These are phyloP conservation scores for Ptilodon capucinus DNA, from an alignment of 2,888 invertebrate species.

Conservation along the genomic window DNA sequence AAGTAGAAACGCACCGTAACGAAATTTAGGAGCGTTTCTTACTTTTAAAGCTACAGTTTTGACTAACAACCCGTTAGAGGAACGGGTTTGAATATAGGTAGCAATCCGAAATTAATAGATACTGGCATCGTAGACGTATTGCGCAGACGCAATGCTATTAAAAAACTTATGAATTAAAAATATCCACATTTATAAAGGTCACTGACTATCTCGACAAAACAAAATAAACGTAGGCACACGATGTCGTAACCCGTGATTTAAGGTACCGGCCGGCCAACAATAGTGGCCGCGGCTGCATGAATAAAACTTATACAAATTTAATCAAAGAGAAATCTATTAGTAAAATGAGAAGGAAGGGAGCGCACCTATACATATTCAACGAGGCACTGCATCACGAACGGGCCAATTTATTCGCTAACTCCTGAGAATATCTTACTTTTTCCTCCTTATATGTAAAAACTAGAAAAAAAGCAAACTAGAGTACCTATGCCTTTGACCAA, in stretches of 20 bases:
- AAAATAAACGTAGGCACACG: constrained; percentile 17
- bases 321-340: constrained; percentile 83
- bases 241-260: constrained; percentile 65
- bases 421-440: constrained; percentile 78
- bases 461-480: too few relatives aligned
- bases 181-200: constrained; percentile 13
- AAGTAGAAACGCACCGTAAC: too few relatives aligned
- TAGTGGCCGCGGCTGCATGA: constrained; percentile 72
- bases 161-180: not conserved
- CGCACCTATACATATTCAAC: constrained; percentile 82
- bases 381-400: constrained; percentile 81
- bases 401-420: constrained; percentile 78
- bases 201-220: constrained; percentile 15
- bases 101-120: too few relatives aligned
- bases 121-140: too few relatives aligned
- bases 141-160: not conserved
- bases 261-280: constrained; percentile 66
- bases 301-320: constrained; percentile 83
- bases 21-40: too few relatives aligned
- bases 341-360: constrained; percentile 83
- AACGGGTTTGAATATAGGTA: too few relatives aligned
- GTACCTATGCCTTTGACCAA: constrained; percentile 71
- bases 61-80: too few relatives aligned
- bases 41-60: too few relatives aligned
- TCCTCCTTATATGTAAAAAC: constrained; percentile 78